These are phyloP conservation scores for Frieseomelitta varia DNA, from an alignment of 1,140 invertebrate genomes.

Conservation along the genomic window DNA sequence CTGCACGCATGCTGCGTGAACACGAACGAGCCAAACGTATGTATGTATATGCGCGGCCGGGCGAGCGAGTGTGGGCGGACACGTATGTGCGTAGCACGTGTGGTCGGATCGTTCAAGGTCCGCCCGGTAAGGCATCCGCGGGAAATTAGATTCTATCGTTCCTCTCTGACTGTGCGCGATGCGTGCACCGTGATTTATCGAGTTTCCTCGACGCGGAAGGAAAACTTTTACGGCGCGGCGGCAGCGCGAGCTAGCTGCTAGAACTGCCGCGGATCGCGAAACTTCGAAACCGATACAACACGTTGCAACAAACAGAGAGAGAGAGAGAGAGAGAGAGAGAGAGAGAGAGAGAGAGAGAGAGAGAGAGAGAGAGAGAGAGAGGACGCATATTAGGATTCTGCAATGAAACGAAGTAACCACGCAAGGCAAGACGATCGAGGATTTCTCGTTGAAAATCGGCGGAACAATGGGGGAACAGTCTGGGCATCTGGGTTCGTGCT, in stretches of 20 bases:
- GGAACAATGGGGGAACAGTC: neutral
- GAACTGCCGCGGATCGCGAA: neutral
- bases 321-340: too few species aligned
- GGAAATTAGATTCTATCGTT: slow-evolving; percentile 49
- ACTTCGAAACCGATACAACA: neutral
- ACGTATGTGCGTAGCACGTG: slow-evolving; percentile 18
- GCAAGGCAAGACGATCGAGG: neutral
- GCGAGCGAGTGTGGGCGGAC: neutral
- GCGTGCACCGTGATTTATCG: slow-evolving; percentile 37
- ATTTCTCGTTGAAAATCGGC: neutral
- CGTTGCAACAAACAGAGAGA: neutral
- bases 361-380: neutral
- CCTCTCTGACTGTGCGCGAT: neutral
- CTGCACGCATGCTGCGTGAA: slow-evolving; percentile 33
- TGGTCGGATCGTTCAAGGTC: slow-evolving; percentile 41
- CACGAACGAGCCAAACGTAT: slow-evolving; percentile 11
- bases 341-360: neutral
- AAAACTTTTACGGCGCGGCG: slow-evolving; percentile 22
- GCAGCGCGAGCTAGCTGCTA: too few species aligned
- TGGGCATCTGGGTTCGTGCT: neutral
- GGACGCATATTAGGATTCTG: neutral
- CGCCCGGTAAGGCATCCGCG: slow-evolving; percentile 25
- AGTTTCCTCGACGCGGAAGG: slow-evolving; percentile 4
- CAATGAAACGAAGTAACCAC: neutral
- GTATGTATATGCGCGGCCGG: neutral